Evolutionary conservation across 2,113 vertebrate species (phyloP), one percentile per base, ranked within the genome.

Genomic region (Hyperopisus bebe): DNA sequence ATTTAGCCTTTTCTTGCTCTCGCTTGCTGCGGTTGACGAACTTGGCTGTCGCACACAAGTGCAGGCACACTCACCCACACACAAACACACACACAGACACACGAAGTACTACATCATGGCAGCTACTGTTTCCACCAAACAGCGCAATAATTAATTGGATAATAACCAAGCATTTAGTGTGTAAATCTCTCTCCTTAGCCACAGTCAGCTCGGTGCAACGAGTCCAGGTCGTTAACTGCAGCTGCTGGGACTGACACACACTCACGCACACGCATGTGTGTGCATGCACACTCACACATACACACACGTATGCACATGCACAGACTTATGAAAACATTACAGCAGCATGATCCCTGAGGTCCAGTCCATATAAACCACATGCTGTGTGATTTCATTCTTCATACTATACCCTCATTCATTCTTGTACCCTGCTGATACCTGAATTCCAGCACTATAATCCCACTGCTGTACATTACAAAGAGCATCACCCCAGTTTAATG

Each of bases 91-190:
- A 90, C 91, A 90, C 90, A 89, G 87, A 91, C 89, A 89, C 91
- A 90, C 87, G 90, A 82, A 92, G 86, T 92, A 70, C n/a, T 55
- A 88, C 66, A 89, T 8, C 88, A 90, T 83, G 87, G 89, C 90
- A 88, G 90, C 88, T 90, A 62, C 82, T 70, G 89, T 87, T 91
- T 89, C 87, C 91, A 89, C 91, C 90, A 91, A 90, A 91, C 84
- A 83, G 91, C 91, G 90, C 93, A 94, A 95, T 95, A 94, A 95
- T 94, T 94, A 95, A 92, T 90, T 92, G 89, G 93, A 94, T 95
- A 96, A 95, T 95, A 92, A 94, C 92, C 87, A 91, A 93, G 93
- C 93, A 92, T 94, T 96, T 94, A 94, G 93, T 89, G 92, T 91
- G 89, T 90, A 93, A 89, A 92, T 92, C 89, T 94, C 90, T 91